phyloP scores from a whole-genome alignment of 2,113 vertebrate species.

The Gasterosteus aculeatus region DNA sequence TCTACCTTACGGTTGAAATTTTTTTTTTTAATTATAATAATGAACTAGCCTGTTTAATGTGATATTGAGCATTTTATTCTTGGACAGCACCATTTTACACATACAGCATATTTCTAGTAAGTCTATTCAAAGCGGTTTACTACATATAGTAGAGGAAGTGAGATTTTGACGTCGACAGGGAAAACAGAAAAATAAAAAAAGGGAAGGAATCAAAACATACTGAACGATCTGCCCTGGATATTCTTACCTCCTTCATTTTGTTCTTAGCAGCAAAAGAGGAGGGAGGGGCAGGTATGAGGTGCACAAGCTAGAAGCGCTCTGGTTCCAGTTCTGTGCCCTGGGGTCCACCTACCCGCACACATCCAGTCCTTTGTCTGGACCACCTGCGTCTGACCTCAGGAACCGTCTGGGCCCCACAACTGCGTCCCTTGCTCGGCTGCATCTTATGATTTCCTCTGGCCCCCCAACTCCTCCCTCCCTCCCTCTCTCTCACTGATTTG shows the following conservation, averaged over 20 bases:
- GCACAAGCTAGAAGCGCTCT: slow-evolving; percentile 35
- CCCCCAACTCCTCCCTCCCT: slow-evolving; percentile 20
- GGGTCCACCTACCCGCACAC: slow-evolving; percentile 35
- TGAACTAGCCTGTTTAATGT: background rate
- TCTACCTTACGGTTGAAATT: too few relatives aligned
- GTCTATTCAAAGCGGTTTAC: background rate
- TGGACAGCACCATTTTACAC: background rate
- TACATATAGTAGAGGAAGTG: slow-evolving; percentile 4
- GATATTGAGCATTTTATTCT: background rate
- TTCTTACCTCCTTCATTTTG: slow-evolving; percentile 23
- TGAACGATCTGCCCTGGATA: slow-evolving; percentile 11
- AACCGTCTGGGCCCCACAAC: slow-evolving; percentile 37
- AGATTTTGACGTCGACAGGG: background rate
- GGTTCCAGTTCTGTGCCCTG: slow-evolving; percentile 51
- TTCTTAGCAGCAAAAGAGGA: slow-evolving; percentile 3
- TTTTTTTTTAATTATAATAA: too few relatives aligned
- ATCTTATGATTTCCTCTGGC: slow-evolving; percentile 14
- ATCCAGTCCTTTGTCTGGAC: slow-evolving; percentile 56
- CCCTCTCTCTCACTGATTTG: slow-evolving; percentile 28
- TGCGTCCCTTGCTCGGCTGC: background rate
- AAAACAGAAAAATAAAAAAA: too few relatives aligned
- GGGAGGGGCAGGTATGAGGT: slow-evolving; percentile 55
- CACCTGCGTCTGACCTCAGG: slow-evolving; percentile 57
- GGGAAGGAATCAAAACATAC: background rate
- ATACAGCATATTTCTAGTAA: background rate